Evolutionary conservation across 2,888 invertebrate species (phyloP).

Genomic region (Dysmachus trigonus): DNA sequence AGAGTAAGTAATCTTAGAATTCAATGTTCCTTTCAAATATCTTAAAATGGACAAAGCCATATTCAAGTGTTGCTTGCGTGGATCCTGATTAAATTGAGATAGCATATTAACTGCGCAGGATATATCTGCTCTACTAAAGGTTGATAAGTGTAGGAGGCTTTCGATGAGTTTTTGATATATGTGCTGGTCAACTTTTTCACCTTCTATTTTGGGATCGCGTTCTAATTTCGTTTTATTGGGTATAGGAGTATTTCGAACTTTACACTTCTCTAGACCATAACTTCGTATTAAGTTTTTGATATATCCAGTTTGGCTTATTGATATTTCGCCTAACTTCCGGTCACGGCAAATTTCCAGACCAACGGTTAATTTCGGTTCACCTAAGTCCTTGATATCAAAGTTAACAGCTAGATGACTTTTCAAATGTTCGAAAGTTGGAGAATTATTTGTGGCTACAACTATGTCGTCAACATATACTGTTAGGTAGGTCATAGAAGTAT

Average conservation of each 20-base stretch:
- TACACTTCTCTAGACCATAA: slow-evolving; percentile 24
- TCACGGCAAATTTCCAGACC: slow-evolving; percentile 41
- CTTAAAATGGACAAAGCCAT: not conserved
- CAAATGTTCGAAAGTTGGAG: not conserved
- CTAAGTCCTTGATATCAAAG: slow-evolving; percentile 40
- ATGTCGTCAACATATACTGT: slow-evolving; percentile 52
- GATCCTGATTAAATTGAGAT: slow-evolving; percentile 10
- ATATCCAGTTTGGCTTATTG: slow-evolving; percentile 20
- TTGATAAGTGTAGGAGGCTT: slow-evolving; percentile 28
- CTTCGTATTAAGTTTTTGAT: slow-evolving; percentile 40
- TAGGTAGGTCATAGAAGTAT: slow-evolving; percentile 43
- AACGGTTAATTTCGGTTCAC: slow-evolving; percentile 39
- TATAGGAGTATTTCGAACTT: slow-evolving; percentile 22
- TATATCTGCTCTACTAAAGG: slow-evolving; percentile 45
- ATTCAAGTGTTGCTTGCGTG: not conserved
- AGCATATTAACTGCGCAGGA: slow-evolving; percentile 34
- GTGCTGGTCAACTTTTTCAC: slow-evolving; percentile 23
- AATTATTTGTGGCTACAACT: not conserved
- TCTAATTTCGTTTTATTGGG: slow-evolving; percentile 26
- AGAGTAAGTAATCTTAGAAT: not conserved
- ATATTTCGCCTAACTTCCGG: not conserved
- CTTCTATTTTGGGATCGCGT: slow-evolving; percentile 27
- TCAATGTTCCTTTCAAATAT: not conserved
- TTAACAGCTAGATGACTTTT: not conserved
- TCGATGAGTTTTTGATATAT: slow-evolving; percentile 33